Base-by-base conservation (phyloP, 2,797 vertebrate species). In the Melanogrammus aeglefinus region DNA sequence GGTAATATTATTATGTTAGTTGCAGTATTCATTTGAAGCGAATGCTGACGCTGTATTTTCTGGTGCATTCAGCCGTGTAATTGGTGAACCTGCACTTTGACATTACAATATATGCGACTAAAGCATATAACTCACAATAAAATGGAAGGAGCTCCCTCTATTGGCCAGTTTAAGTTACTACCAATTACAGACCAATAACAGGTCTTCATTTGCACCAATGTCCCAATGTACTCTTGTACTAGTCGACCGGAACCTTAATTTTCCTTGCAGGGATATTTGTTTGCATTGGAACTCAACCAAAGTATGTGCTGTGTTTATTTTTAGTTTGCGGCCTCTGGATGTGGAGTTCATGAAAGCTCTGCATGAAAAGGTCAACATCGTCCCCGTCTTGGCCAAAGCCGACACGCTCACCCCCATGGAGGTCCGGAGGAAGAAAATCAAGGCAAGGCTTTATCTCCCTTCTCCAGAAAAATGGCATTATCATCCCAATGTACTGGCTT, bases 271-370 rank as follows among this genome's bases (percentile, higher is more conserved):
- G 57, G 57, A 8, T 63, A 63, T 63, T n/a, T 5, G n/a, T 63
- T 63, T 24, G 57, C 57, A 24, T 63, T 63, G 57, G 47, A 14
- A 57, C 47, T 24, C n/a, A 24, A 63, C 57, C 57, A 24, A 63
- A 63, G 57, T 1, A 41, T 57, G 3, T 12, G 7, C 47, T 80
- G 41, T 79, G 35, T 82, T 41, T 8, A 84, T 47, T 47, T 76
- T 70, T 89, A 99, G 98, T 79, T 95, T 99, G 70, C 94, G 97
- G 73, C 97, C 97, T 71, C 78, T 99, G 91, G 98, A 99, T 6
- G 95, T 99, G 85, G 97, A 99, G 81, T 99, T 99, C 83, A 98
- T 99, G 96, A 96, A 92, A 84, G 97, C 97, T 41, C 94, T 99
- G 44, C 98, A 99, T 72, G 96, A 98, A 91, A 96, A 97, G 2